Evolutionary conservation across 1,140 invertebrate species (phyloP).

Genomic region (Ectropis grisescens): DNA sequence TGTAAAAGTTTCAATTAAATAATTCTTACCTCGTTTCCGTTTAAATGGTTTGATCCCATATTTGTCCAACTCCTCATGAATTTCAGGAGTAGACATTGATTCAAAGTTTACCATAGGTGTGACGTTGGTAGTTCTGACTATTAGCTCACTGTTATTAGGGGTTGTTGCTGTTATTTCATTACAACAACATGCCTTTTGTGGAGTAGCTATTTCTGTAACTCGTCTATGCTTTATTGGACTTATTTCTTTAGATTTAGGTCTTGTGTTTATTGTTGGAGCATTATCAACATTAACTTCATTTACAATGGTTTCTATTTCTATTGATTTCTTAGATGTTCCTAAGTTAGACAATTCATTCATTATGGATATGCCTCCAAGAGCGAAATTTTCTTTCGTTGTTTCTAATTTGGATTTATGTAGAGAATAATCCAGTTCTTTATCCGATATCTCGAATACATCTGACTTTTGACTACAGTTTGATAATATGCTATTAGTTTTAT

Average conservation of each 20-base stretch:
- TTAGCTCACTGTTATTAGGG: conserved; percentile 38
- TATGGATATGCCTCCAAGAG: conserved; percentile 28
- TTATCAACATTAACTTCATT: too few relatives aligned
- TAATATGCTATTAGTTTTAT: too few relatives aligned
- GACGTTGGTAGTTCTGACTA: conserved; percentile 66
- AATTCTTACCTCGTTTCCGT: conserved; percentile 66
- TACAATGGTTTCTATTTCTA: too few relatives aligned
- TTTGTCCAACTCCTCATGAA: conserved; percentile 67
- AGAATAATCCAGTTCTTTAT: conserved; percentile 55
- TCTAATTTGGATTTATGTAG: conserved; percentile 22
- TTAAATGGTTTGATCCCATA: conserved; percentile 73
- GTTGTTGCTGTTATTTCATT: conserved; percentile 20
- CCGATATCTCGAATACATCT: conserved; percentile 41
- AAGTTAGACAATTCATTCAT: conserved; percentile 10
- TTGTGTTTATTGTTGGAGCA: neutral
- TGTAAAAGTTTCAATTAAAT: too few relatives aligned
- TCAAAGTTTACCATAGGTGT: conserved; percentile 70
- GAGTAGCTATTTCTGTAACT: conserved; percentile 1
- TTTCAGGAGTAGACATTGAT: conserved; percentile 64
- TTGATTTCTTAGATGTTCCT: too few relatives aligned
- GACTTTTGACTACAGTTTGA: conserved; percentile 20
- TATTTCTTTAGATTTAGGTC: neutral
- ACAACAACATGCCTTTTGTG: conserved; percentile 1
- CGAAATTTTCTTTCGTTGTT: conserved; percentile 14
- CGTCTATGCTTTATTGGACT: too few relatives aligned